These are phyloP conservation scores for Drosophila paulistorum DNA, from an alignment of 1,140 invertebrate genomes.

Conservation along the genomic window DNA sequence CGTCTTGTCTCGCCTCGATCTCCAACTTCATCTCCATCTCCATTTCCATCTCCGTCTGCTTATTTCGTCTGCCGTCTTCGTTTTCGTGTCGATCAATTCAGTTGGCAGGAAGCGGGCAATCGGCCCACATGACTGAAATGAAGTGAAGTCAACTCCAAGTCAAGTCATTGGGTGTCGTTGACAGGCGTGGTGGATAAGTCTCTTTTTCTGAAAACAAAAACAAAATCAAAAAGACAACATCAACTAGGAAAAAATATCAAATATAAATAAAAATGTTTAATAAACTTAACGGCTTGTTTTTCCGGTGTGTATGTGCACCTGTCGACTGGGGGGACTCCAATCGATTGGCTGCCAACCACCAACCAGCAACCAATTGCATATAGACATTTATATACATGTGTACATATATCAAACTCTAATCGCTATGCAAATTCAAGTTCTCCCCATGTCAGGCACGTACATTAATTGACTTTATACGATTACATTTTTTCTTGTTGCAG, in stretches of 20 bases:
- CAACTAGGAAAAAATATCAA: not conserved
- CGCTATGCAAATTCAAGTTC: conserved; percentile 63
- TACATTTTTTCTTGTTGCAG: conserved; percentile 47
- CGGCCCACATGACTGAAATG: conserved; percentile 36
- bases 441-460: conserved; percentile 55
- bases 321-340: conserved; percentile 37
- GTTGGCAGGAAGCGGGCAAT: conserved; percentile 33
- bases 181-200: conserved; percentile 48
- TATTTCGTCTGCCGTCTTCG: conserved; percentile 19
- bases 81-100: conserved; percentile 5
- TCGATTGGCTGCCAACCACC: not conserved
- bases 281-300: conserved; percentile 76
- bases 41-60: too few relatives aligned
- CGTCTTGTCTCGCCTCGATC: not conserved
- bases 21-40: too few relatives aligned
- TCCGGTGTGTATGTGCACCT: conserved; percentile 64
- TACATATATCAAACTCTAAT: conserved; percentile 11
- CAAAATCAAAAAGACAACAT: conserved; percentile 28
- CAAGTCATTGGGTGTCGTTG: conserved; percentile 45
- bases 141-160: conserved; percentile 19
- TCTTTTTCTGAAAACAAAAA: conserved; percentile 5
- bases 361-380: conserved; percentile 1
- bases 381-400: conserved; percentile 13
- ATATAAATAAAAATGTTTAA: conserved; percentile 59
- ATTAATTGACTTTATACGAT: conserved; percentile 60